Base-by-base conservation (phyloP, 2,113 vertebrate genomes). In the Sylvilagus bachmani region DNA sequence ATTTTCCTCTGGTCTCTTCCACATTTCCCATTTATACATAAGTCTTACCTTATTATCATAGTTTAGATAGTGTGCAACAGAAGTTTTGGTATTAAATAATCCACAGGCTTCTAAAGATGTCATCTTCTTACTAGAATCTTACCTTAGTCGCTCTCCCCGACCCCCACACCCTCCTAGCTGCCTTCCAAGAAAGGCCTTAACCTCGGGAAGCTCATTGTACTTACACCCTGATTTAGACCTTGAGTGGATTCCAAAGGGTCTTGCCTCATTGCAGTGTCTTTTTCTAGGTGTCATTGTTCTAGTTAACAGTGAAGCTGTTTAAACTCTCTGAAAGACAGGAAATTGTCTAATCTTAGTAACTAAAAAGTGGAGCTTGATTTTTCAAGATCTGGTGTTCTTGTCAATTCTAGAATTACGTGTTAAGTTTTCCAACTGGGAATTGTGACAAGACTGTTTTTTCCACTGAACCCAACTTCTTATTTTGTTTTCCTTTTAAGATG, bases 401-500 rank as follows among this genome's bases (percentile, higher is more conserved):
- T 78, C 73, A 66, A 0, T 91, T 80, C 61, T 70, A 58, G 79
- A 16, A 7, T 75, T 89, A 73, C 13, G 0, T n/a, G 0, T 44
- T 44, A 51, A 51, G 4, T 24, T 77, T 92, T 92, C 58, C 36
- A 78, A 17, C 17, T 12, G 67, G 27, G 25, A 21, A 27, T 87
- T 75, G 31, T 55, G 36, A 61, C 19, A 38, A 27, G 79, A 22
- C 31, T 67, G 13, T 58, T 86, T 3, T 17, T 89, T 79, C 53
- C 64, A 33, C 24, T 92, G 62, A 84, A 83, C 9, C 53, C 36
- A 53, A 10, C 69, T 36, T 83, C 69, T 36, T 83, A 82, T 49
- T 51, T 66, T 31, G 31, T 74, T 84, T 62, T 77, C 69, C 24
- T 79, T 90, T 88, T 70, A 85, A 88, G 73, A 69, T 85, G 62